Base-by-base conservation (phyloP, 2,888 invertebrate genomes). In the Tinea trinotella region DNA sequence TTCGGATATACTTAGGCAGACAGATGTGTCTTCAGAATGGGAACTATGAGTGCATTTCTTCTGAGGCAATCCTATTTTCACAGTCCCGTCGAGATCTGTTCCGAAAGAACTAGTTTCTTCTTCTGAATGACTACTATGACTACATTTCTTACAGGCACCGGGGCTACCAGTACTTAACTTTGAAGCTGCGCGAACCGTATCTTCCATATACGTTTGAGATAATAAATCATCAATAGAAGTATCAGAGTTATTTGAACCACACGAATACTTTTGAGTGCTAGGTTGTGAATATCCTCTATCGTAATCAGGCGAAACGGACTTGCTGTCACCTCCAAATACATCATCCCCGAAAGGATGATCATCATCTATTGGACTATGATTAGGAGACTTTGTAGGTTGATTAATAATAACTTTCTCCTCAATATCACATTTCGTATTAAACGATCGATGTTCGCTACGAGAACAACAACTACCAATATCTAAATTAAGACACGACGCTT, bases 21-120 rank as follows among this genome's bases (percentile, higher is more conserved):
- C 91, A 0, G 95, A 95, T 0, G 95, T 95, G 64, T 95, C 95
- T 74, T 95, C 94, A 4, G 94, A 94, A 74, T 94, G 93, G 0
- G 93, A 92, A 63, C 93, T 92, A 61, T 94, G 93, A 0, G 93
- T 94, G 65, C 93, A 93, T 68, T 93, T 94, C 64, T 93, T 92
- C 57, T 91, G 93, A 62, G 93, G 93, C 15, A 93, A 70, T 1
- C 92, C 94, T 65, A 92, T 91, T 70, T 92, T 90, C 0, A 94
- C 94, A 0, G 94, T 94, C 13, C 93, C 94, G 66, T 94, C 94
- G 30, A 93, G 83, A 64, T 93, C 93, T 0, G 93, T 93, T 0
- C 92, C 93, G 64, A 92, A 88, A 0, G 92, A 92, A 67, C 92
- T 92, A 0, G 92, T 92, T 69, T 92, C 92, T 64, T 90, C 90